A percentile compares a stretch with the other conserved stretches of the same genome.
Conservation (phyloP, 1,140 invertebrate species). For the Ruditapes philippinarum region DNA sequence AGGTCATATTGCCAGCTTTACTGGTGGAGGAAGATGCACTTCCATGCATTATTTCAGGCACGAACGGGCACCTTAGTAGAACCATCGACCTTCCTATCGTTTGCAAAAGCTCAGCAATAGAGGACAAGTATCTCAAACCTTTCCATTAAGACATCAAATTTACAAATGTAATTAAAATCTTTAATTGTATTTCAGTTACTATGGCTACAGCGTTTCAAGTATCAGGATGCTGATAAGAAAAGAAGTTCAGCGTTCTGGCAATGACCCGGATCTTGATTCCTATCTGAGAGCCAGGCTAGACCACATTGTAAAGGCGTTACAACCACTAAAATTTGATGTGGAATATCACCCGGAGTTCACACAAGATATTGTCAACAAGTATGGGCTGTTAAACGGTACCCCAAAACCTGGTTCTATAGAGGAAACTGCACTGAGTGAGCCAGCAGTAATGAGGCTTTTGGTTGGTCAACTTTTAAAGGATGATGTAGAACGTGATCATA, state of each 20-base stretch:
- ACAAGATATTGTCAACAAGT: constrained; percentile 78
- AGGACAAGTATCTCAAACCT: no score
- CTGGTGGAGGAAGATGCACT: no score
- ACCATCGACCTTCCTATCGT: no score
- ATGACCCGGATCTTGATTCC: constrained; percentile 64
- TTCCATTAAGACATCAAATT: no score
- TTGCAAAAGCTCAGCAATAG: no score
- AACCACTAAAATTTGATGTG: constrained; percentile 70
- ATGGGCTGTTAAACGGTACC: constrained; percentile 75
- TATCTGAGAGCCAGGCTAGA: constrained; percentile 67
- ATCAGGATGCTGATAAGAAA: constrained; percentile 75
- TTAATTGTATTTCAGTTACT: constrained; percentile 69
- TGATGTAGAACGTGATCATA: constrained; percentile 66
- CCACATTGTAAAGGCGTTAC: constrained; percentile 61
- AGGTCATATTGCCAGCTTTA: no score
- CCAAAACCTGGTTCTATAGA: constrained; percentile 66
- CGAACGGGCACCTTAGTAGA: no score
- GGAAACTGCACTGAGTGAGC: constrained; percentile 69
- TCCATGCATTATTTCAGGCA: no score
- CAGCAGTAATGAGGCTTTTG: constrained; percentile 67
- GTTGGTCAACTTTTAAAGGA: constrained; percentile 66
- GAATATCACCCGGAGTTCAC: constrained; percentile 74
- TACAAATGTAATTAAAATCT: no score
- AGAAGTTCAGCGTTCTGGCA: constrained; percentile 64
- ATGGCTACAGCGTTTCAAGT: constrained; percentile 78